Percentiles rank a stretch among this genome's conserved stretches.
phyloP scores from a whole-genome alignment of 2,113 vertebrate species.

The Lophura nycthemera region DNA sequence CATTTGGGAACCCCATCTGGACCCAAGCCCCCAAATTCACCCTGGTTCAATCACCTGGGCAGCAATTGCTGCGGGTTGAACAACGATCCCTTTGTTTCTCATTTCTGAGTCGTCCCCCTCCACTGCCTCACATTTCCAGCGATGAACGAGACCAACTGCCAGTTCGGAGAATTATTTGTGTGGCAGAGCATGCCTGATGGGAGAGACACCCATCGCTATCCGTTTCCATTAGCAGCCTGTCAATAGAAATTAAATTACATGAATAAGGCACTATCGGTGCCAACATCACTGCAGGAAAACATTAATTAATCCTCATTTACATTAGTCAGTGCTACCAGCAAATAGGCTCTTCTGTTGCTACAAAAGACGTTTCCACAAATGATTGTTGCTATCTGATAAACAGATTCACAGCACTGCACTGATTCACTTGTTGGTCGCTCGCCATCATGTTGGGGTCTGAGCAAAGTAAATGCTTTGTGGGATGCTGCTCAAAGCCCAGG shows the following conservation, averaged over 20 bases:
- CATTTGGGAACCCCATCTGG: neutral
- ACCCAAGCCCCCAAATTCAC: neutral
- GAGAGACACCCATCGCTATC: slow-evolving; percentile 67
- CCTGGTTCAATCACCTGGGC: neutral
- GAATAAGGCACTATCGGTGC: slow-evolving; percentile 69
- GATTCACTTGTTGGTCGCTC: slow-evolving; percentile 42
- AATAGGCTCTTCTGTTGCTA: slow-evolving; percentile 70
- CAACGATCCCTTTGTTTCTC: slow-evolving; percentile 21
- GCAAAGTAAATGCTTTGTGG: slow-evolving; percentile 14
- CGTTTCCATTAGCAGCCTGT: slow-evolving; percentile 74
- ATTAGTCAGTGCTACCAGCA: slow-evolving; percentile 70
- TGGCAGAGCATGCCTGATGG: slow-evolving; percentile 51
- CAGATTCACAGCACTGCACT: slow-evolving; percentile 58
- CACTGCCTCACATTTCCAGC: neutral
- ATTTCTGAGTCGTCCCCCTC: slow-evolving; percentile 19
- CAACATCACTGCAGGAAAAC: slow-evolving; percentile 75
- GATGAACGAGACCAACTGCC: slow-evolving; percentile 28
- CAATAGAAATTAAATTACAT: slow-evolving; percentile 75
- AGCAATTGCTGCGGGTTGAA: neutral
- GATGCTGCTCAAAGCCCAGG: slow-evolving; percentile 31
- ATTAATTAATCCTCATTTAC: slow-evolving; percentile 79
- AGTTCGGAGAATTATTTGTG: slow-evolving; percentile 44
- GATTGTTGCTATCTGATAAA: slow-evolving; percentile 65
- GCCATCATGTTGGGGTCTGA: neutral
- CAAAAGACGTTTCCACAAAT: slow-evolving; percentile 68